These are phyloP conservation scores for Mastomys natalensis DNA, from an alignment of 2,113 vertebrate species.

Conservation along the genomic window DNA sequence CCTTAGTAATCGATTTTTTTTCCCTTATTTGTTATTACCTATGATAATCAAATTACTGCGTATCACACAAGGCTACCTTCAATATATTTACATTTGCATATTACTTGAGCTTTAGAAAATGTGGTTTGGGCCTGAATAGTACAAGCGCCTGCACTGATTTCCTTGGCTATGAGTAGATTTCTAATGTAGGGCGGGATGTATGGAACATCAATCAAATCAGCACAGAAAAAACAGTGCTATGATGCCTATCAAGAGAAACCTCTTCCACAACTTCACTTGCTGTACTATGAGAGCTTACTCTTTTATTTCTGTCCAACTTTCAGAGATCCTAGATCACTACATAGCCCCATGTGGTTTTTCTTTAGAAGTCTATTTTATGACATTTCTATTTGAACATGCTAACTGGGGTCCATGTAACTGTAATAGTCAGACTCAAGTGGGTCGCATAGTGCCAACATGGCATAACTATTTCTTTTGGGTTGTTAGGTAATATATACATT, in stretches of 20 bases:
- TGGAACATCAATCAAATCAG: background rate
- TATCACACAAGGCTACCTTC: background rate
- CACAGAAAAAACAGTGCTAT: background rate
- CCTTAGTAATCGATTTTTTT: background rate
- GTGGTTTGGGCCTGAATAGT: background rate
- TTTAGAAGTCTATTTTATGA: background rate
- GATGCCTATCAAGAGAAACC: background rate
- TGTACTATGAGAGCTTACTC: background rate
- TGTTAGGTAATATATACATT: background rate
- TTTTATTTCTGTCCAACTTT: background rate
- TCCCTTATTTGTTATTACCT: background rate
- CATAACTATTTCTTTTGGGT: background rate
- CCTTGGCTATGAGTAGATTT: background rate
- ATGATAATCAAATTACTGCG: conserved; percentile 3
- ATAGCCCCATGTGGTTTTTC: background rate
- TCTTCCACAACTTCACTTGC: background rate
- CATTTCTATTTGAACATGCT: background rate
- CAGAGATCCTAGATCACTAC: background rate
- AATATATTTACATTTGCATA: background rate
- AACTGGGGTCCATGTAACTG: background rate
- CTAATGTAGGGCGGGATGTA: background rate
- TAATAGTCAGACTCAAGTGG: background rate
- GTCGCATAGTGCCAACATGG: background rate
- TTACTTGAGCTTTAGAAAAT: background rate
- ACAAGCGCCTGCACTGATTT: background rate